phyloP scores from a whole-genome alignment of 2,113 vertebrate species.

The Ochotona curzoniae region DNA sequence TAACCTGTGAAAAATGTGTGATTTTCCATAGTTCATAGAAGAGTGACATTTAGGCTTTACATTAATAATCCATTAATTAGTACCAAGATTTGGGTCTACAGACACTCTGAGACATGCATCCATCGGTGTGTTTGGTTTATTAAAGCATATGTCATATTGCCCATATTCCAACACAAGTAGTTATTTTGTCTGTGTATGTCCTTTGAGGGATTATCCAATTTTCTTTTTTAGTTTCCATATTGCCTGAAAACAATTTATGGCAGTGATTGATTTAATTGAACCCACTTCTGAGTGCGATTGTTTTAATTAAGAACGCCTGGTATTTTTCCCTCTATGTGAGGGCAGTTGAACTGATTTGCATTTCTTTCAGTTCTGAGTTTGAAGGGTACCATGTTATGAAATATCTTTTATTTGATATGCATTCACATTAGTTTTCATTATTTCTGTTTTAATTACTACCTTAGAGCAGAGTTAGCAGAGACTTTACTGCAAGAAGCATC shows the following conservation, averaged over 20 bases:
- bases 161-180: constrained; percentile 13
- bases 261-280: constrained; percentile 68
- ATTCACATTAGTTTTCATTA: constrained; percentile 45
- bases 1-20: not conserved
- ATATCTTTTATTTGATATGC: constrained; percentile 27
- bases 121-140: not conserved
- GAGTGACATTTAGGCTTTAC: not conserved
- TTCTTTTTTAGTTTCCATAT: constrained; percentile 61
- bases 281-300: constrained; percentile 61
- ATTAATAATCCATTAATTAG: not conserved
- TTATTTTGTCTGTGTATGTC: not conserved
- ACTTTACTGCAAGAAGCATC: not conserved
- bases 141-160: not conserved
- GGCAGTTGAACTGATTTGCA: constrained; percentile 58
- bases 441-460: constrained; percentile 61
- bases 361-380: constrained; percentile 56
- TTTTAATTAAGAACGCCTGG: constrained; percentile 63
- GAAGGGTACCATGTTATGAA: constrained; percentile 46
- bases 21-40: constrained; percentile 37
- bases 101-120: not conserved
- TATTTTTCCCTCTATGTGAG: not conserved
- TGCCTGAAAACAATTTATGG: constrained; percentile 67
- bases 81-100: not conserved
- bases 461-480: not conserved
- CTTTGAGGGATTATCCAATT: constrained; percentile 8